Percentiles rank a stretch among this genome's conserved stretches.
phyloP scores from a whole-genome alignment of 1,140 invertebrate species.

The Sinonovacula constricta region DNA sequence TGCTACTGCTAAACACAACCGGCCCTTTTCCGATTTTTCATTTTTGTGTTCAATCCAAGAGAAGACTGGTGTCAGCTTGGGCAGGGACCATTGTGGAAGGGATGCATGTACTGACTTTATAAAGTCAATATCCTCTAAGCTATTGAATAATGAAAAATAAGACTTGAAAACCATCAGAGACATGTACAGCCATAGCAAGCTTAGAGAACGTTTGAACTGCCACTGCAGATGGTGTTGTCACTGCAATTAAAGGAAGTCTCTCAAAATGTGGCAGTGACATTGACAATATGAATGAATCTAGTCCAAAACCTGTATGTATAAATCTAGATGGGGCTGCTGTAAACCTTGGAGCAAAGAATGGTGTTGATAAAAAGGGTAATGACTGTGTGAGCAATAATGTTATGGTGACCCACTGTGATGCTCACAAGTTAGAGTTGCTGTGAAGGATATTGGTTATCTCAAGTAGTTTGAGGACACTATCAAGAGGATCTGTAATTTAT shows the following conservation, averaged over 20 bases:
- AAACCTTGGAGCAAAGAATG: constrained; percentile 42
- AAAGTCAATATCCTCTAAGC: neutral
- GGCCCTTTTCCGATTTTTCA: neutral
- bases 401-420: constrained; percentile 46
- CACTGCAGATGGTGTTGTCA: constrained; percentile 29
- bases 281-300: neutral
- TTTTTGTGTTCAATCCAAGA: constrained; percentile 5
- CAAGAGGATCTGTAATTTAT: constrained; percentile 30
- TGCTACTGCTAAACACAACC: constrained; percentile 18
- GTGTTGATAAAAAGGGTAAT: constrained; percentile 30
- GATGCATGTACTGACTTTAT: constrained; percentile 12
- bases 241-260: constrained; percentile 15
- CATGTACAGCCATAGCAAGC: constrained; percentile 13
- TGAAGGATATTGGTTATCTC: constrained; percentile 41
- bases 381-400: constrained; percentile 42
- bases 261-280: constrained; percentile 7
- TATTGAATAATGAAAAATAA: neutral
- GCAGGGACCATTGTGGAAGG: neutral
- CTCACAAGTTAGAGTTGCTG: constrained; percentile 36
- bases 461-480: constrained; percentile 49
- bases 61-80: constrained; percentile 4
- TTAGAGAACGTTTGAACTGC: constrained; percentile 28
- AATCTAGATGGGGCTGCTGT: constrained; percentile 50
- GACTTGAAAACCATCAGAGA: neutral
- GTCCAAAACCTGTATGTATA: constrained; percentile 17